Evolutionary conservation across 2,888 invertebrate genomes (phyloP).

Genomic region (Mimachlamys varia): DNA sequence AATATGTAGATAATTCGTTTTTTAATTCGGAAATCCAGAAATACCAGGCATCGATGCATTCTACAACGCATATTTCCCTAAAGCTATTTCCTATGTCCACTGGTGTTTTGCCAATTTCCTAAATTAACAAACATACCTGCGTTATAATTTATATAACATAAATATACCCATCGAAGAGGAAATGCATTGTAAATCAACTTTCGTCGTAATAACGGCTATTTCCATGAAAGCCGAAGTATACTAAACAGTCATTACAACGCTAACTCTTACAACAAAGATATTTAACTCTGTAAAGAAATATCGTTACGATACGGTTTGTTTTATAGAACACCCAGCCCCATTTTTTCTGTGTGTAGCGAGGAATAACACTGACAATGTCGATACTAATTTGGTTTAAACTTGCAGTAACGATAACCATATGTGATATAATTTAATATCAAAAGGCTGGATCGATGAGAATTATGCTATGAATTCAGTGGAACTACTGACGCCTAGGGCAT

Average conservation of each 20-base stretch:
- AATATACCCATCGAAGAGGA: not conserved
- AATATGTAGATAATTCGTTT: no score
- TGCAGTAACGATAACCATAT: constrained; percentile 65
- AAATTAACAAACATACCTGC: not conserved
- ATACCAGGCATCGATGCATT: no score
- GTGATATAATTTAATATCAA: constrained; percentile 68
- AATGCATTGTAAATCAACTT: not conserved
- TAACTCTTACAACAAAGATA: not conserved
- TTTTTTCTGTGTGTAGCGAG: not conserved
- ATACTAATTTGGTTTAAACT: constrained; percentile 39
- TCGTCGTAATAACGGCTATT: constrained; percentile 8
- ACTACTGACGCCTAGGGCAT: constrained; percentile 27
- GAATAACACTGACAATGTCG: not conserved
- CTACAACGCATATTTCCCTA: no score
- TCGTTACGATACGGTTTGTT: not conserved
- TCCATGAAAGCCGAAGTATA: not conserved
- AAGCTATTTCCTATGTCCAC: not conserved
- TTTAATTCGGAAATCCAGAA: no score
- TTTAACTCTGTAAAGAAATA: not conserved
- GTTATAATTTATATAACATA: not conserved
- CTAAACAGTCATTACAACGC: not conserved
- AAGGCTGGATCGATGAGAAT: constrained; percentile 53
- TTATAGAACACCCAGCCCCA: not conserved
- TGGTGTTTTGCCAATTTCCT: not conserved
- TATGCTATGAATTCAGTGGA: constrained; percentile 23